Percentiles rank a stretch among this genome's conserved stretches.
Conservation (phyloP, 2,888 invertebrate genomes). For the Amblyjoppa proteus region DNA sequence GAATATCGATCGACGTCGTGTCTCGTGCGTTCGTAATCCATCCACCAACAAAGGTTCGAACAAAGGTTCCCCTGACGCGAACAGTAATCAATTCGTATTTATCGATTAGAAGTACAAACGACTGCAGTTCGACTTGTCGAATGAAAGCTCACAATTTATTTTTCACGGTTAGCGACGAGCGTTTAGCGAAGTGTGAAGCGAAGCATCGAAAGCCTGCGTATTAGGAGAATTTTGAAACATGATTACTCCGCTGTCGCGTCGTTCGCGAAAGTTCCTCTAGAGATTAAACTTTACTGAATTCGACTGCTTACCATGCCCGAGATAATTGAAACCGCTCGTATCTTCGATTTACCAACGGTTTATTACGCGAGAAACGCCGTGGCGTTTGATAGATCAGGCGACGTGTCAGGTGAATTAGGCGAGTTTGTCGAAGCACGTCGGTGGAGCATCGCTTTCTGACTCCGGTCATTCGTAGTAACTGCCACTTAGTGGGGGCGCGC, state of each 20-base stretch:
- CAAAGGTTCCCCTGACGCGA: neutral
- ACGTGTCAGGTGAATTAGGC: neutral
- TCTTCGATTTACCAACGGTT: neutral
- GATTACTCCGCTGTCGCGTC: too few species aligned
- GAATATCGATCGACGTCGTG: constrained; percentile 1
- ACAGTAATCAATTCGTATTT: neutral
- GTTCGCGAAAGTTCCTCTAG: neutral
- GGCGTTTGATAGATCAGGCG: neutral
- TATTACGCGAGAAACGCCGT: neutral
- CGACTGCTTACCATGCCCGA: neutral
- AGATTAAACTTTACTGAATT: neutral
- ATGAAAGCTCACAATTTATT: neutral
- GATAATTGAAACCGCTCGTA: neutral
- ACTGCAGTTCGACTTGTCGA: neutral
- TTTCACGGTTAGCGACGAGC: too few species aligned
- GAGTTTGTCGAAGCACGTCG: neutral
- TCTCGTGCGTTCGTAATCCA: neutral
- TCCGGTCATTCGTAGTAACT: too few species aligned
- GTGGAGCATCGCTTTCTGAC: neutral
- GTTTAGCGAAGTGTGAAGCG: neutral
- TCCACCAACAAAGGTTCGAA: neutral
- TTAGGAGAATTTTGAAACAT: too few species aligned
- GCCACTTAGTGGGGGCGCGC: neutral
- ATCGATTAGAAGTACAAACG: neutral
- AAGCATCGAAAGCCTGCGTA: neutral